Percentiles rank a stretch among this genome's conserved stretches.
Evolutionary conservation across 2,888 invertebrate genomes (phyloP).

Genomic region (Lottia gigantea): DNA sequence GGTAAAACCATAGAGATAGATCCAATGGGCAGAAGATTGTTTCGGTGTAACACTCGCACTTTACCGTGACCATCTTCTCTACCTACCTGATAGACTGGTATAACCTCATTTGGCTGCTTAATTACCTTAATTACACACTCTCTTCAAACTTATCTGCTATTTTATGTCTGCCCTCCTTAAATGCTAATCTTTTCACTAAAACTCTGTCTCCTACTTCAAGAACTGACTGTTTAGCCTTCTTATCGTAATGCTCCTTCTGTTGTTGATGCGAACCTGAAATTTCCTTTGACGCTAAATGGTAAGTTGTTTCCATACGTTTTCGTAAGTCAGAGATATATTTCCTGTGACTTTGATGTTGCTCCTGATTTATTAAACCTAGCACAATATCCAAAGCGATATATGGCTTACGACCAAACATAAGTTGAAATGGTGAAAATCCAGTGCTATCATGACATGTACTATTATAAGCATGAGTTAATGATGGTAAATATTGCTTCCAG

Average conservation of each 20-base stretch:
- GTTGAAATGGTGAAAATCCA: slow-evolving; percentile 27
- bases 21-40: too few species aligned
- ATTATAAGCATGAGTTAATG: slow-evolving; percentile 25
- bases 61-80: too few species aligned
- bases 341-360: neutral
- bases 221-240: slow-evolving; percentile 1
- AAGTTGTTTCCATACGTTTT: slow-evolving; percentile 3
- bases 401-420: slow-evolving; percentile 30
- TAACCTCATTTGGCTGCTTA: too few species aligned
- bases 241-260: slow-evolving; percentile 20
- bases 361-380: slow-evolving; percentile 13
- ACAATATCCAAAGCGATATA: slow-evolving; percentile 27
- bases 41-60: too few species aligned
- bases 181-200: slow-evolving; percentile 1
- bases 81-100: too few species aligned
- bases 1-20: too few species aligned
- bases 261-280: neutral
- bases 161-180: neutral
- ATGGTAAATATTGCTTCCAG: slow-evolving; percentile 28
- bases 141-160: too few species aligned
- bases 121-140: too few species aligned
- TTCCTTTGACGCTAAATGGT: neutral
- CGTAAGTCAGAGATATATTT: slow-evolving; percentile 8
- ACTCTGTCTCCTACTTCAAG: slow-evolving; percentile 18
- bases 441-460: slow-evolving; percentile 28